phyloP scores from a whole-genome alignment of 2,797 vertebrate genomes.

The Mus caroli region DNA sequence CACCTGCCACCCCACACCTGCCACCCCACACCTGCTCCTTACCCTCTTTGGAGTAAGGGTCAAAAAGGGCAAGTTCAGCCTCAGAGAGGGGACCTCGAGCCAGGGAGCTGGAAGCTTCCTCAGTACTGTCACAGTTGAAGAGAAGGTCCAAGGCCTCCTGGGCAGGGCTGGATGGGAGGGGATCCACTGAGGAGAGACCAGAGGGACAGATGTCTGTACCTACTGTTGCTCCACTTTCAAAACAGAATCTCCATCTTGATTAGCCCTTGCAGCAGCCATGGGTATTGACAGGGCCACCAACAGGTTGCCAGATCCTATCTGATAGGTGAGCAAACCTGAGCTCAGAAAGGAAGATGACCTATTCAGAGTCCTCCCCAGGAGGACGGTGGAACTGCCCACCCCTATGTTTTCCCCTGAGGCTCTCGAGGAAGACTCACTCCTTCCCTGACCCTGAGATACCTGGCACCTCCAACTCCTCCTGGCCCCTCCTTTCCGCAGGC shows the following conservation, averaged over 20 bases:
- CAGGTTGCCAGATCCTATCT: neutral
- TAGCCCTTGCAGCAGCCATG: neutral
- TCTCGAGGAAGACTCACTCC: neutral
- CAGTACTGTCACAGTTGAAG: conserved; percentile 87
- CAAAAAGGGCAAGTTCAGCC: conserved; percentile 94
- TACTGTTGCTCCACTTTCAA: neutral
- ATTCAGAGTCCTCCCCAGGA: neutral
- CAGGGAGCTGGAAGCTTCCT: conserved; percentile 82
- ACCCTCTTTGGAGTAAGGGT: conserved; percentile 93
- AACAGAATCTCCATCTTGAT: neutral
- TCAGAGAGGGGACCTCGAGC: conserved; percentile 88
- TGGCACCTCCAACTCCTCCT: conserved; percentile 86
- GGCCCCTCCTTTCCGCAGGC: conserved; percentile 78
- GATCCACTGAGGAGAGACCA: conserved; percentile 60
- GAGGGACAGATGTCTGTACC: neutral
- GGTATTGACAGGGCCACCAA: neutral
- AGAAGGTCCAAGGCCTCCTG: conserved; percentile 91
- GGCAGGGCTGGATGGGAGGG: conserved; percentile 68
- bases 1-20: no score
- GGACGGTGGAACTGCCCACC: neutral
- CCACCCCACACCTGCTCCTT: neutral
- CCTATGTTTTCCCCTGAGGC: neutral
- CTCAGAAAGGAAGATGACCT: neutral
- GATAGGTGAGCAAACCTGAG: neutral
- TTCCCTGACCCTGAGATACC: conserved; percentile 80